Percentiles rank a stretch among this genome's conserved stretches.
phyloP scores from a whole-genome alignment of 2,113 vertebrate genomes.

The Anarhynchus alexandrinus region DNA sequence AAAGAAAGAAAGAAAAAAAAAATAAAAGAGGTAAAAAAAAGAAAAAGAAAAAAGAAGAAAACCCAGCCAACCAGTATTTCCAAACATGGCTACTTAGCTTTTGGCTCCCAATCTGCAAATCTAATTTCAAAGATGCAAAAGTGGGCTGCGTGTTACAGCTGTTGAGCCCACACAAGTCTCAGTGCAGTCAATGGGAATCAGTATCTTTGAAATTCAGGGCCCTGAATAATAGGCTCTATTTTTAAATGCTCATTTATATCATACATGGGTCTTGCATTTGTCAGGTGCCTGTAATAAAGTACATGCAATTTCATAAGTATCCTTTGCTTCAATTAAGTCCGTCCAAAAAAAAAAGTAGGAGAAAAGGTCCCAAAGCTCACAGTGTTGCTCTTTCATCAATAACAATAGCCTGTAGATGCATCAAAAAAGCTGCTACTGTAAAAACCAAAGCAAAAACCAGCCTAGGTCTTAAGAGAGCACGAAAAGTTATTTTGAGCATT shows the following conservation, averaged over 20 bases:
- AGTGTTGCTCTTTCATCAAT: neutral
- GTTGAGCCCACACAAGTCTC: slow-evolving; percentile 25
- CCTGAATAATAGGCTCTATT: neutral
- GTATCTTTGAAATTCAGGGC: slow-evolving; percentile 12
- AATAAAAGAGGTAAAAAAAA: rapidly evolving
- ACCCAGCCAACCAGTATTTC: neutral
- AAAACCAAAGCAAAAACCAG: neutral
- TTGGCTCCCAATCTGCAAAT: neutral
- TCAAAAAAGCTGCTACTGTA: neutral
- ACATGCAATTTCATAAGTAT: neutral
- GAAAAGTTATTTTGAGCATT: slow-evolving; percentile 30
- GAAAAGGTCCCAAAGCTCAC: slow-evolving; percentile 34
- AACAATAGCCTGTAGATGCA: neutral
- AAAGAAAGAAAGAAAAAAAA: neutral
- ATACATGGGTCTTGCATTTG: neutral
- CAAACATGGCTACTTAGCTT: slow-evolving; percentile 36
- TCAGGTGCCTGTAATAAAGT: neutral
- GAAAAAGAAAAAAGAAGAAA: neutral
- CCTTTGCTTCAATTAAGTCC: neutral
- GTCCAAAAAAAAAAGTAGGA: neutral
- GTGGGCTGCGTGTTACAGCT: slow-evolving; percentile 4
- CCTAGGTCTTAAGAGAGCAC: neutral
- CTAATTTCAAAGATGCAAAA: slow-evolving; percentile 13
- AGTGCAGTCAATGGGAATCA: slow-evolving; percentile 23
- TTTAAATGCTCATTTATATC: neutral